Evolutionary conservation across 2,888 invertebrate genomes (phyloP), one percentile per base, ranked within the genome.

Genomic region (Cryptus armator): DNA sequence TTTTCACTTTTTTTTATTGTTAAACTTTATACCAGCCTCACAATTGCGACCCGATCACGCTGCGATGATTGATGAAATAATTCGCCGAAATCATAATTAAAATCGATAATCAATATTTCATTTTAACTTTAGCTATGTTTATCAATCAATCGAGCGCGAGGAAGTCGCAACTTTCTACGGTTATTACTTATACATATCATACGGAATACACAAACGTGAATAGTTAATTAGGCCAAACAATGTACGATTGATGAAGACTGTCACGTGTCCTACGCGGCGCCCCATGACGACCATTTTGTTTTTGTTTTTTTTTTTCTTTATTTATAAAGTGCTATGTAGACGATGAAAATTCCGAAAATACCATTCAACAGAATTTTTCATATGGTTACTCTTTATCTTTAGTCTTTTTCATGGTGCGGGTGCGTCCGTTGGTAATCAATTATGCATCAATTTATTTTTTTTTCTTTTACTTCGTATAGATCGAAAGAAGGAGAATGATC

Each of bases 141-240:
- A 78, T 72, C 72, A 79, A 70, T 56, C 80, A 51, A 59, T 24
- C 56, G 74, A 81, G 81, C 81, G 51, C 19, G 16, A 72, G 46
- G 48, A 64, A 78, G 76, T 51, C 72, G 67, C 48, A 24, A n/a
- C 66, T 80, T 44, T 62, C 53, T 71, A 56, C 51, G 51, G 48
- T 71, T 53, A 19, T 79, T 79, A 53, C 44, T 67, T 78, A 81
- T 74, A 74, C 68, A 84, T 59, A 75, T 51, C 62, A 68, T 84
- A 81, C 74, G 83, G 66, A 83, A 81, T 83, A 83, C 83, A 86
- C 77, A 86, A 83, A 87, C 78, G 84, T 87, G 86, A 86, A 86
- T 87, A 84, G 82, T 87, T 87, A 84, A 68, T 87, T 87, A 87
- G 87, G 87, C 87, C 87, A 87, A 87, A 87, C 86, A 82, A 86